Evolutionary conservation across 2,113 vertebrate species (phyloP).

Genomic region (Narcine bancroftii): DNA sequence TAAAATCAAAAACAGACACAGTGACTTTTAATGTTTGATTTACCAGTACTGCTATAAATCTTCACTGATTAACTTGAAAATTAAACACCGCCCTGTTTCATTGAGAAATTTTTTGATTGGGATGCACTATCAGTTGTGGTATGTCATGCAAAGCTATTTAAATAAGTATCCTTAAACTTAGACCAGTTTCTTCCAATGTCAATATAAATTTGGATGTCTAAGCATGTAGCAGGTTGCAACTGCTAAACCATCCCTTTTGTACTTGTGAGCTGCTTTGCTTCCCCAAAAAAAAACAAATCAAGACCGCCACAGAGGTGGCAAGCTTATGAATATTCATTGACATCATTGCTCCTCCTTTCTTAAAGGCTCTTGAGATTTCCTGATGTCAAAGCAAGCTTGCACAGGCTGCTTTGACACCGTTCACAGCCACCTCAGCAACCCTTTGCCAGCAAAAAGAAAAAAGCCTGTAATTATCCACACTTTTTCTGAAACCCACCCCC

Average conservation of each 20-base stretch:
- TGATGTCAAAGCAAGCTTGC: conserved; percentile 57
- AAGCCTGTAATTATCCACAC: conserved; percentile 82
- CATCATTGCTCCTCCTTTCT: conserved; percentile 64
- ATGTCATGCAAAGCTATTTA: not conserved
- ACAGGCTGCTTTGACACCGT: conserved; percentile 60
- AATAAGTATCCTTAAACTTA: not conserved
- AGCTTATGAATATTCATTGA: conserved; percentile 85
- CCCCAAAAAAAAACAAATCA: conserved; percentile 55
- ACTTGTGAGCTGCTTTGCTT: not conserved
- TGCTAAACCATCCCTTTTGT: conserved; percentile 2
- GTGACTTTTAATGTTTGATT: conserved; percentile 68
- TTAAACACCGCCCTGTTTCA: conserved; percentile 58
- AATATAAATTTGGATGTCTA: not conserved
- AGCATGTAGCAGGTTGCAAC: not conserved
- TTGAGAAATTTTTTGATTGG: conserved; percentile 43
- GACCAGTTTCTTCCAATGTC: not conserved
- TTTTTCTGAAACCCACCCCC: conserved; percentile 70
- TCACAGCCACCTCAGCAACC: conserved; percentile 59
- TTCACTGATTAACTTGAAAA: conserved; percentile 66
- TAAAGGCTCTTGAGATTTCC: conserved; percentile 62
- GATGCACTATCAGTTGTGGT: not conserved
- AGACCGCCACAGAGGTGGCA: conserved; percentile 82
- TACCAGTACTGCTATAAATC: conserved; percentile 70
- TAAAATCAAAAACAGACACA: conserved; percentile 76
- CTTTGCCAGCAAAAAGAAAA: conserved; percentile 56